Base-by-base conservation (phyloP, 1,140 invertebrate species). In the Nebria ingens region DNA sequence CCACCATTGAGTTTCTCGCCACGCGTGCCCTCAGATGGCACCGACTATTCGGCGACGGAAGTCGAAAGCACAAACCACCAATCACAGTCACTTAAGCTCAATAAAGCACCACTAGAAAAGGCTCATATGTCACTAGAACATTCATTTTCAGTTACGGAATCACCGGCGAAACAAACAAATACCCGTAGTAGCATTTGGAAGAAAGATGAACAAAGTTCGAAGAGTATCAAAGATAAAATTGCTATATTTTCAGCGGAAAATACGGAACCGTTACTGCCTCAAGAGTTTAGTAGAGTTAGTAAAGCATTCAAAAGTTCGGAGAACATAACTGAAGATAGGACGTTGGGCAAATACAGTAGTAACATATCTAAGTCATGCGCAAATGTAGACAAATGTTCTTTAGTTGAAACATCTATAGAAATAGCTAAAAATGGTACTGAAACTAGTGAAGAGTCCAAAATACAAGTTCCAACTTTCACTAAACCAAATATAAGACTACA, bases 191-290 rank as follows among this genome's bases (percentile, higher is more conserved):
- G 71, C 21, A 56, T 59, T 1, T 69, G 84, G 70, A 72, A 77
- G 42, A 83, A 86, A 63, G 85, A 86, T 65, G 84, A 84, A 62
- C 84, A 82, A 63, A 89, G 85, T 54, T 84, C 85, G 67, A 81
- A 80, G 52, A 89, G 86, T 60, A 87, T 91, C 15, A 82, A 83
- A 62, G 88, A 91, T 65, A 91, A 91, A 72, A 92, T 92, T 62
- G 89, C 88, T 34, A 88, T 91, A 85, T 92, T 92, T 69, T 89
- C 87, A 3, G 23, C 55, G 50, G 52, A 54, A 23, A 34, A 19
- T 19, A 15, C 50, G 21, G n/a, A 53, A 19, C 23, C 42, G 25
- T 62, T 57, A 21, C 56, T 40, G 23, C 58, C 59, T 22, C n/a
- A n/a, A n/a, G n/a, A n/a, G n/a, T n/a, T n/a, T n/a, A n/a, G n/a